These are phyloP conservation scores for Loxodonta africana DNA, from an alignment of 2,113 vertebrate genomes.

Conservation along the genomic window DNA sequence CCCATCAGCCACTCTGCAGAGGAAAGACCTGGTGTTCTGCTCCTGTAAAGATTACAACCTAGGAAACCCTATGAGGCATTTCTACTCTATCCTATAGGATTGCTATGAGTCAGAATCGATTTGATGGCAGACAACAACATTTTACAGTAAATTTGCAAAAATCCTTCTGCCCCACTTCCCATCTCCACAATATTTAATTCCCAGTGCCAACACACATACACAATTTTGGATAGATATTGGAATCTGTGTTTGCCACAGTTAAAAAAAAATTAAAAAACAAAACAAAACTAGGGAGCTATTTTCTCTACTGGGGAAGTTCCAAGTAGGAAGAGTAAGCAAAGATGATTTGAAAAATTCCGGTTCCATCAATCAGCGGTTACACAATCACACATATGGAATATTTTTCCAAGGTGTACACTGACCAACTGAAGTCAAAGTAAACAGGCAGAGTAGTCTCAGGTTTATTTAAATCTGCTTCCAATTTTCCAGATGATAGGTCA, in stretches of 20 bases:
- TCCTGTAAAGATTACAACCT: too few relatives aligned
- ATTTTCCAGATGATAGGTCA: background rate
- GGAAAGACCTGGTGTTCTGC: too few relatives aligned
- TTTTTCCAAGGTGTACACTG: background rate
- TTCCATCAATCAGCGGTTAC: background rate
- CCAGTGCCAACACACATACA: background rate
- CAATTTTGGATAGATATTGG: background rate
- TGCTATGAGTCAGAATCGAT: too few relatives aligned
- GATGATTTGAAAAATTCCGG: background rate
- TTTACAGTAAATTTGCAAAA: background rate
- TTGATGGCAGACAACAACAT: too few relatives aligned
- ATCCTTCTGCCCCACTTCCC: background rate
- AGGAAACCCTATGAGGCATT: too few relatives aligned
- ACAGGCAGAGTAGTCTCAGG: background rate
- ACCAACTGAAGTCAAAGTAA: background rate
- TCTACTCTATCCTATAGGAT: too few relatives aligned
- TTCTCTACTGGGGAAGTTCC: constrained; percentile 12
- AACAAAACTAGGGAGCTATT: background rate
- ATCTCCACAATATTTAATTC: background rate
- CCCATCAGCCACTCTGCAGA: too few relatives aligned
- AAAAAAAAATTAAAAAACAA: background rate
- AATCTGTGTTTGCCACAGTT: constrained; percentile 20
- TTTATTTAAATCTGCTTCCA: constrained; percentile 4
- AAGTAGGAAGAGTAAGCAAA: background rate
- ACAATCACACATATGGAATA: background rate